Base-by-base conservation (phyloP, 2,113 vertebrate species). In the Ivindomyrus marchei region DNA sequence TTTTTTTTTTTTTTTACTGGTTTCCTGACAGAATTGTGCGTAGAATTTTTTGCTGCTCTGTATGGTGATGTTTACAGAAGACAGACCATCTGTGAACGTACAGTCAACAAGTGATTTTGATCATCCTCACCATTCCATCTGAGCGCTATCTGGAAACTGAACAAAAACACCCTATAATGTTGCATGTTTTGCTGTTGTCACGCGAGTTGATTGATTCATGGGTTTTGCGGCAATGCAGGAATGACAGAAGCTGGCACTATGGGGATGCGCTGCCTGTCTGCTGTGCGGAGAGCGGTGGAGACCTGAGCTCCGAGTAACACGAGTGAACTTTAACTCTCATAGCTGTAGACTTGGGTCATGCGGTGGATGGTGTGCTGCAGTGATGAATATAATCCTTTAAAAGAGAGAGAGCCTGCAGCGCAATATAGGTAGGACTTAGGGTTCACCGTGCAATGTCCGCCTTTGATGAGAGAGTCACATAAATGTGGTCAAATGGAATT, bases 21-120 rank as follows among this genome's bases (percentile, higher is more conserved):
- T 88, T 92, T 93, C 92, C 90, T 91, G 83, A 11, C 83, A 24
- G 24, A 1, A 80, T 53, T 88, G 50, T 52, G 89, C 58, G 49
- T 91, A 66, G 87, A 8, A 2, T 39, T 77, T 39, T 56, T n/a
- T 91, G 21, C 80, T 47, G 47, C 11, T 31, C 27, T 36, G 27
- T 85, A 42, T 46, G 21, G 80, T 83, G 17, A 39, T 17, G 27
- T 13, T 84, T 17, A 46, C 24, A 52, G 13, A 52, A 52, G 50
- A 52, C 3, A 3, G 19, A n/a, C 21, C 3, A 24, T 31, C 24
- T 46, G 3, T 47, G 21, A 85, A n/a, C 50, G 5, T 85, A n/a
- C 24, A 6, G 21, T 50, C 10, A 0, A 13, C 4, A 31, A 27
- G 84, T 86, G 46, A 31, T 86, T 86, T 9, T 86, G 84, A 46